Conservation (phyloP, 2,113 vertebrate genomes). For the Balaeniceps rex region DNA sequence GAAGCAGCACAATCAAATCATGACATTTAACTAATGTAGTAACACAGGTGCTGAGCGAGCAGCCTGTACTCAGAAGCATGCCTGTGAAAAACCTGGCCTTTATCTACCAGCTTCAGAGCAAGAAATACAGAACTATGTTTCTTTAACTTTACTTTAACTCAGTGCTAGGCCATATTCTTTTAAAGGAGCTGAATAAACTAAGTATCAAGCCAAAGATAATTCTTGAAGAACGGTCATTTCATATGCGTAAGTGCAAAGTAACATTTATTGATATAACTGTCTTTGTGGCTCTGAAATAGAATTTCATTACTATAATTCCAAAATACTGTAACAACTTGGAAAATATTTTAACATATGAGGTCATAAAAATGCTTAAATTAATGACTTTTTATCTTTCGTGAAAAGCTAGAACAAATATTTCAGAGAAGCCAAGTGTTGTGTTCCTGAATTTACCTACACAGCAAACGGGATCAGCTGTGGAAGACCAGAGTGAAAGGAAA, state of each 20-base stretch:
- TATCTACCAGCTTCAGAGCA: neutral
- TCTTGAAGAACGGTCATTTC: neutral
- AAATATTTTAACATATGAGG: neutral
- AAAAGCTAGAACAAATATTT: neutral
- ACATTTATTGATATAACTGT: neutral
- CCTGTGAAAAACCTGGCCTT: neutral
- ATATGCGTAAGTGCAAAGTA: neutral
- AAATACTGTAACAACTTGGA: neutral
- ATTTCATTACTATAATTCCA: neutral
- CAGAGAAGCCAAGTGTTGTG: neutral
- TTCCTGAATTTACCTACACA: neutral
- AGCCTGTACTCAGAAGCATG: neutral
- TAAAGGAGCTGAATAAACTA: neutral
- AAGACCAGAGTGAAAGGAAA: neutral
- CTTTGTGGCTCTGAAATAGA: neutral
- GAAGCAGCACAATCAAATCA: neutral
- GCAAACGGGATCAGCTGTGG: neutral
- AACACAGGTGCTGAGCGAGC: neutral
- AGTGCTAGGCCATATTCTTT: neutral
- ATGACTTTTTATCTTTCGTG: neutral
- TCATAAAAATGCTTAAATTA: neutral
- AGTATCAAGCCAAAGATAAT: neutral
- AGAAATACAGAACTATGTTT: neutral
- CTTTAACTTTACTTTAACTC: neutral
- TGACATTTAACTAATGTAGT: accelerated